A percentile compares a stretch with the other conserved stretches of the same genome.
phyloP scores from a whole-genome alignment of 2,113 vertebrate species.

The Gambusia holbrooki region DNA sequence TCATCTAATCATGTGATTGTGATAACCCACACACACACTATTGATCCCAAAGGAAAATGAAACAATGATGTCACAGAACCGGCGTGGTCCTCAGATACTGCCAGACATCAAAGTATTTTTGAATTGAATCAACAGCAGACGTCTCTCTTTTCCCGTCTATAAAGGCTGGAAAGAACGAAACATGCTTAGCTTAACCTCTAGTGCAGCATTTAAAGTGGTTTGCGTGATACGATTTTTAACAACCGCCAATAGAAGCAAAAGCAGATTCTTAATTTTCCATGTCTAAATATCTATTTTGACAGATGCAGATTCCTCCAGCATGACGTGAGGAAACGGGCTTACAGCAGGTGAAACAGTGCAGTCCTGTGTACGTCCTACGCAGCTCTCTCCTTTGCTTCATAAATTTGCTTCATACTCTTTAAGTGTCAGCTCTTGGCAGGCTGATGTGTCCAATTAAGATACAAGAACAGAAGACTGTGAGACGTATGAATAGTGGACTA shows the following conservation, averaged over 20 bases:
- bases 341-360: not conserved
- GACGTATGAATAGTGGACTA: conserved; percentile 54
- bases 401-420: conserved; percentile 16
- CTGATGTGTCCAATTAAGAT: conserved; percentile 34
- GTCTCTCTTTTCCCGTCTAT: too few species aligned
- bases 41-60: too few species aligned
- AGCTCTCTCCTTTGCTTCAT: not conserved
- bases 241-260: not conserved
- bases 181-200: not conserved
- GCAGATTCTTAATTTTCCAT: not conserved
- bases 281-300: not conserved
- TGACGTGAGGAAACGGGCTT: not conserved
- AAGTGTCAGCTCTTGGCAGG: not conserved
- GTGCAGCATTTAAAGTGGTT: not conserved
- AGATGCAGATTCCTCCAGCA: not conserved
- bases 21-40: too few species aligned
- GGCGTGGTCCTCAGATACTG: too few species aligned
- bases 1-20: too few species aligned
- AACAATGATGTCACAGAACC: too few species aligned
- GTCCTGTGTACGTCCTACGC: not conserved
- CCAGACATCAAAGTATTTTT: too few species aligned
- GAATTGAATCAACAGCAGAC: too few species aligned
- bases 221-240: not conserved
- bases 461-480: not conserved
- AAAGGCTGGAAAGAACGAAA: too few species aligned